Conservation (phyloP, 2,888 invertebrate genomes). For the Conops quadrifasciatus region DNA sequence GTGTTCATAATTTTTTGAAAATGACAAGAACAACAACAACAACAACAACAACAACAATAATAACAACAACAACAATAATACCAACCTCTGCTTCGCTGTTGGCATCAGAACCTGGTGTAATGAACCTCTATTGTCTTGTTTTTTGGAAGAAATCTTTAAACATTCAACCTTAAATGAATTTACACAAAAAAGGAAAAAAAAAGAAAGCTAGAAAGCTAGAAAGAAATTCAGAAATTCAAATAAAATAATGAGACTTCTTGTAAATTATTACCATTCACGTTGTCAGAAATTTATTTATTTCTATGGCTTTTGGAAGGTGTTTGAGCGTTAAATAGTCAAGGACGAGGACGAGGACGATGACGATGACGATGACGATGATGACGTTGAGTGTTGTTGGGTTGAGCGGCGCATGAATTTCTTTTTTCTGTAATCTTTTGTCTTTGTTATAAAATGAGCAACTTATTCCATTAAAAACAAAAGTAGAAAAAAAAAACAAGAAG, state of each 20-base stretch:
- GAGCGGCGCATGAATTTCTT: not conserved
- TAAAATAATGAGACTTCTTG: conserved; percentile 17
- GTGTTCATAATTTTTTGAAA: conserved; percentile 3
- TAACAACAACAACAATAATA: no score
- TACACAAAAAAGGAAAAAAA: no score
- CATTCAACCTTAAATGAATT: no score
- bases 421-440: not conserved
- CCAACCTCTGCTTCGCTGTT: not conserved
- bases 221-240: conserved; percentile 1
- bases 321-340: conserved; percentile 27
- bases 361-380: not conserved
- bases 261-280: conserved; percentile 22
- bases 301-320: conserved; percentile 7
- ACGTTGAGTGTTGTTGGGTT: not conserved
- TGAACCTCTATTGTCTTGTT: no score
- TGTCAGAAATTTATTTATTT: conserved; percentile 19
- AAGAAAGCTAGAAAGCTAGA: not conserved
- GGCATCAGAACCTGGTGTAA: not conserved
- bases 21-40: not conserved
- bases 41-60: not conserved
- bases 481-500: not conserved
- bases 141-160: no score
- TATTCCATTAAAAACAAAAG: not conserved
- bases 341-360: no score
- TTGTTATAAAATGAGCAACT: not conserved